A percentile compares a stretch with the other conserved stretches of the same genome.
phyloP scores from a whole-genome alignment of 1,140 invertebrate species.

The Colletes latitarsis region DNA sequence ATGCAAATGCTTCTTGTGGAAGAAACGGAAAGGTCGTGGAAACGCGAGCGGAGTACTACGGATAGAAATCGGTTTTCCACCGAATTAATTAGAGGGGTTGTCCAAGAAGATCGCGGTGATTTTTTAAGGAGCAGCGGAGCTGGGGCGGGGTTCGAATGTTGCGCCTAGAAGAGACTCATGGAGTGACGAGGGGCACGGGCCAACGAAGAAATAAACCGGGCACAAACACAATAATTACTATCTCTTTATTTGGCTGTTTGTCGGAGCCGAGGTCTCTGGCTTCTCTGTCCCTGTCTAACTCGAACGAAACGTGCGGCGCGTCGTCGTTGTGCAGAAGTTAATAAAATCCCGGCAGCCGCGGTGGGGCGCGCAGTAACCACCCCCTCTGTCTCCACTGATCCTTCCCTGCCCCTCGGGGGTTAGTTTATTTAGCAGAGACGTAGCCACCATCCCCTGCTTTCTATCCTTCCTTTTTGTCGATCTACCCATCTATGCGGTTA shows the following conservation, averaged over 20 bases:
- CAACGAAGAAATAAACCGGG: constrained; percentile 71
- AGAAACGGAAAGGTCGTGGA: no score
- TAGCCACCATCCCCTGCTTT: constrained; percentile 68
- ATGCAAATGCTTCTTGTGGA: no score
- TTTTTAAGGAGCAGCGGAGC: constrained; percentile 41
- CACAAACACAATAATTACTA: constrained; percentile 80
- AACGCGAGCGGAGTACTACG: no score
- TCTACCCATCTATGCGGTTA: constrained; percentile 48
- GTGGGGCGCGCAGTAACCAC: constrained; percentile 63
- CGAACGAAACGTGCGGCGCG: constrained; percentile 61
- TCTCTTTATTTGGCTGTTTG: constrained; percentile 80
- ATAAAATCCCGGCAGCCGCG: constrained; percentile 79
- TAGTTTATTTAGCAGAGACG: constrained; percentile 80
- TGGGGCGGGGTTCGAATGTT: neutral
- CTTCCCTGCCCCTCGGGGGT: constrained; percentile 58
- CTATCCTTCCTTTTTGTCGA: constrained; percentile 55
- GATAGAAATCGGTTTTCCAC: constrained; percentile 3
- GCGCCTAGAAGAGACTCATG: constrained; percentile 26
- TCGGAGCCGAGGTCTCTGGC: constrained; percentile 66
- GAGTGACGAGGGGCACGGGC: constrained; percentile 51
- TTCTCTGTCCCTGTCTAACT: constrained; percentile 57
- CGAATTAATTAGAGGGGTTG: constrained; percentile 21
- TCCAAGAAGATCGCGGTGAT: constrained; percentile 36
- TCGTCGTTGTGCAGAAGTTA: constrained; percentile 78
- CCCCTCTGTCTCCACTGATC: constrained; percentile 42